A percentile compares a stretch with the other conserved stretches of the same genome.
Evolutionary conservation across 1,140 invertebrate species (phyloP).

Genomic region (Bombus sylvicola): DNA sequence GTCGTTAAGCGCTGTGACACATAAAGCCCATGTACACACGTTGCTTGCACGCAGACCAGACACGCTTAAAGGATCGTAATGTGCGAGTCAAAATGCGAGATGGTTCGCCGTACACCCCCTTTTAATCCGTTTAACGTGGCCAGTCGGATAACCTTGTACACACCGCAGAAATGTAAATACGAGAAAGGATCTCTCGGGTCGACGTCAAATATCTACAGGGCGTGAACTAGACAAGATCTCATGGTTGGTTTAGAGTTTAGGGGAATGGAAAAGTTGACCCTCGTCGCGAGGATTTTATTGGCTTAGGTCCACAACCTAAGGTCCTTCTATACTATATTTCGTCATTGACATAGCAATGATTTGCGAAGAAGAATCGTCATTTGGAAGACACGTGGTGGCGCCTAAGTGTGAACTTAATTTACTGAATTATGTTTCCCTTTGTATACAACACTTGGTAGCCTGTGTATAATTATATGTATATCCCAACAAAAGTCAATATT

Average conservation of each 20-base stretch:
- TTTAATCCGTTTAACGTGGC: constrained; percentile 60
- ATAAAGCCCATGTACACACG: constrained; percentile 4
- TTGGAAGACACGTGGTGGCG: no score
- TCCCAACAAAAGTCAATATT: no score
- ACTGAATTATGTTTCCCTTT: not conserved
- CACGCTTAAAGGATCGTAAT: not conserved
- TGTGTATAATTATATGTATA: no score
- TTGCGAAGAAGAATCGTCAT: not conserved
- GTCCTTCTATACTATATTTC: not conserved
- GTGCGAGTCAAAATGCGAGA: constrained; percentile 55
- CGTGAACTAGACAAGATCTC: constrained; percentile 28
- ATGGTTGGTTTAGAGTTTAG: not conserved
- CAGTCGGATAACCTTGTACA: constrained; percentile 15
- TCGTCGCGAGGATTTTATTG: constrained; percentile 37
- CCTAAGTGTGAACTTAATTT: not conserved
- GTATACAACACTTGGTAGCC: no score
- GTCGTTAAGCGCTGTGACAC: constrained; percentile 2
- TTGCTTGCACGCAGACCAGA: not conserved
- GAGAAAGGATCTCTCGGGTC: constrained; percentile 39
- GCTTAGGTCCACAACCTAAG: constrained; percentile 3
- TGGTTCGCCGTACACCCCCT: constrained; percentile 32
- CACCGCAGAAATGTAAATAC: constrained; percentile 53
- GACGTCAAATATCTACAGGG: constrained; percentile 57
- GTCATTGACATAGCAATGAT: no score
- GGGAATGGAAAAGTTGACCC: not conserved